Evolutionary conservation across 2,113 vertebrate species (phyloP).

Genomic region (Macquaria australasica): DNA sequence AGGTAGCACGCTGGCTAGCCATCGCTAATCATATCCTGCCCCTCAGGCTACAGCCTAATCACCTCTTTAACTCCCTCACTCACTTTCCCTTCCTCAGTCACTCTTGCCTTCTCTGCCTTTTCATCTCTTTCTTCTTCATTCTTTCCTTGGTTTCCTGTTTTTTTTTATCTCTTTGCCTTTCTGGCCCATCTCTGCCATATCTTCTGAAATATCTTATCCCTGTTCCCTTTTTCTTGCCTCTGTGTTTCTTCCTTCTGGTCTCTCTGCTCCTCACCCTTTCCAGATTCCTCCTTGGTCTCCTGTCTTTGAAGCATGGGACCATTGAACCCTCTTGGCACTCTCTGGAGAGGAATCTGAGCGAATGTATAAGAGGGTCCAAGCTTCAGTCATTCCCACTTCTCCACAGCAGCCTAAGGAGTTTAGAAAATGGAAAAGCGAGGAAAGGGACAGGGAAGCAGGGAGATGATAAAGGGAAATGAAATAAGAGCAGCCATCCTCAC

Average conservation of each 20-base stretch:
- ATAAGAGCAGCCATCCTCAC: neutral
- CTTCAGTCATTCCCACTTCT: slow-evolving; percentile 23
- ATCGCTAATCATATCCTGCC: slow-evolving; percentile 59
- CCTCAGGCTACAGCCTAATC: slow-evolving; percentile 62
- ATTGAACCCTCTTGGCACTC: slow-evolving; percentile 24
- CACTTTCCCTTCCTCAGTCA: neutral
- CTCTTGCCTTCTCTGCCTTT: neutral
- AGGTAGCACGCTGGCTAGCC: slow-evolving; percentile 42
- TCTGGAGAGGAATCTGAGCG: slow-evolving; percentile 17
- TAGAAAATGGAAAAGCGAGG: slow-evolving; percentile 3
- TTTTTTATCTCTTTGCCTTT: neutral
- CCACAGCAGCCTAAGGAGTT: slow-evolving; percentile 1
- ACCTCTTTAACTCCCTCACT: slow-evolving; percentile 62
- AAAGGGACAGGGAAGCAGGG: neutral
- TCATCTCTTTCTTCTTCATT: neutral
- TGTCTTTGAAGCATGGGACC: slow-evolving; percentile 29
- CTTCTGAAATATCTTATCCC: neutral
- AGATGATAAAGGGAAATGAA: slow-evolving; percentile 4
- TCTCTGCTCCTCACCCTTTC: neutral
- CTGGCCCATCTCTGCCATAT: slow-evolving; percentile 7
- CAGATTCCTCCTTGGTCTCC: slow-evolving; percentile 4
- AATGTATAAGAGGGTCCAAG: neutral
- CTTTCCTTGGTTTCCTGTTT: neutral
- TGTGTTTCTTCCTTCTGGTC: neutral
- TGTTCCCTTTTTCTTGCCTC: neutral